A percentile compares a stretch with the other conserved stretches of the same genome.
These are phyloP conservation scores for Drosophila orena DNA, from an alignment of 1,140 invertebrate genomes.

Conservation along the genomic window DNA sequence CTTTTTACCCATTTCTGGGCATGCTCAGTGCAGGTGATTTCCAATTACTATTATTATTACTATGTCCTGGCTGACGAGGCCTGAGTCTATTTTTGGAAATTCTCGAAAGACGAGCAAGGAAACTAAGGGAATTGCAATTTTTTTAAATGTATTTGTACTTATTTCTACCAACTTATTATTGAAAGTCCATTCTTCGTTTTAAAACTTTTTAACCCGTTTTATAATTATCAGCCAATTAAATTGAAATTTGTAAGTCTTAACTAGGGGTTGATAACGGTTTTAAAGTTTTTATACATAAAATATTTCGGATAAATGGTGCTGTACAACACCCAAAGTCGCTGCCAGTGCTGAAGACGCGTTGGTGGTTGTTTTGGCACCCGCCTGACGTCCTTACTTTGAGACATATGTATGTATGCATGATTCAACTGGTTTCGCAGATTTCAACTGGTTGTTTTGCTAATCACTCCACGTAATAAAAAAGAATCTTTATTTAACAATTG, in stretches of 20 bases:
- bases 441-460: neutral
- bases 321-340: neutral
- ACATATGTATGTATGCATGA: neutral
- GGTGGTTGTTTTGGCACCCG: neutral
- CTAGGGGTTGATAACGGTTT: neutral
- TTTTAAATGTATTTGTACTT: too few species aligned
- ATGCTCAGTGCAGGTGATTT: slow-evolving; percentile 44
- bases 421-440: neutral
- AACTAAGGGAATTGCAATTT: too few species aligned
- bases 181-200: too few species aligned
- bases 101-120: too few species aligned
- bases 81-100: neutral
- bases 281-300: neutral
- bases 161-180: too few species aligned
- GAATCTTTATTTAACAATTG: slow-evolving; percentile 16
- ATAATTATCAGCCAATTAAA: too few species aligned
- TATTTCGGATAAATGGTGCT: neutral
- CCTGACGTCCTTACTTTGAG: neutral
- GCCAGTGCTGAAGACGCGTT: neutral
- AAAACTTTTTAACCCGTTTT: too few species aligned
- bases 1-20: slow-evolving; percentile 28
- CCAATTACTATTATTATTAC: slow-evolving; percentile 11
- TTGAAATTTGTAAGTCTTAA: too few species aligned
- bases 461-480: neutral
- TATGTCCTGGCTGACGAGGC: neutral